phyloP scores from a whole-genome alignment of 2,113 vertebrate genomes.

The Callorhinus ursinus region DNA sequence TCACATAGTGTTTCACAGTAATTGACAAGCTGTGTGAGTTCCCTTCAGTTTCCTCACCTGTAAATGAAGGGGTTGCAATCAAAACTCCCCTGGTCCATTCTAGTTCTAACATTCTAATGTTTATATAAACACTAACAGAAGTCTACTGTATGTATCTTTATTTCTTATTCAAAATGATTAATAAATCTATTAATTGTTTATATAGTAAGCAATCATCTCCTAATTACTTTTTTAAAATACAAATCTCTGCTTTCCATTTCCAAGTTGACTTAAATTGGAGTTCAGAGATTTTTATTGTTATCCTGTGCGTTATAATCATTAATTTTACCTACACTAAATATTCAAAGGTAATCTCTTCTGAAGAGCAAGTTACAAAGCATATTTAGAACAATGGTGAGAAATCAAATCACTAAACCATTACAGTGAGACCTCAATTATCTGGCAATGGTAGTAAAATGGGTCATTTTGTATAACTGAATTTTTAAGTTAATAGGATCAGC shows the following conservation, averaged over 20 bases:
- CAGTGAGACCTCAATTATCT: background rate
- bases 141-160: background rate
- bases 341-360: background rate
- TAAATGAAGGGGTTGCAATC: background rate
- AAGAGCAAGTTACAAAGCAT: background rate
- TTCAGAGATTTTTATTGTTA: background rate
- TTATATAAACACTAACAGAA: background rate
- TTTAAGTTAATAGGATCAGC: background rate
- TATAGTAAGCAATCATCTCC: background rate
- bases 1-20: background rate
- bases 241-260: background rate
- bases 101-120: background rate
- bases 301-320: background rate
- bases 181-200: background rate
- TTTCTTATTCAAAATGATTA: background rate
- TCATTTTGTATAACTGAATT: background rate
- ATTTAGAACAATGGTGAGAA: background rate
- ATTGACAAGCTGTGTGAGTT: background rate
- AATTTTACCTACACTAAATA: background rate
- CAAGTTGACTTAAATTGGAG: constrained; percentile 11
- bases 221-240: background rate
- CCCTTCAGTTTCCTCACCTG: background rate
- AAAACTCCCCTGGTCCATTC: background rate
- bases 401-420: background rate
- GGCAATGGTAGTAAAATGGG: background rate